Percentiles rank a stretch among this genome's conserved stretches.
These are phyloP conservation scores for Peromyscus attwateri DNA, from an alignment of 2,797 vertebrate species.

Conservation along the genomic window DNA sequence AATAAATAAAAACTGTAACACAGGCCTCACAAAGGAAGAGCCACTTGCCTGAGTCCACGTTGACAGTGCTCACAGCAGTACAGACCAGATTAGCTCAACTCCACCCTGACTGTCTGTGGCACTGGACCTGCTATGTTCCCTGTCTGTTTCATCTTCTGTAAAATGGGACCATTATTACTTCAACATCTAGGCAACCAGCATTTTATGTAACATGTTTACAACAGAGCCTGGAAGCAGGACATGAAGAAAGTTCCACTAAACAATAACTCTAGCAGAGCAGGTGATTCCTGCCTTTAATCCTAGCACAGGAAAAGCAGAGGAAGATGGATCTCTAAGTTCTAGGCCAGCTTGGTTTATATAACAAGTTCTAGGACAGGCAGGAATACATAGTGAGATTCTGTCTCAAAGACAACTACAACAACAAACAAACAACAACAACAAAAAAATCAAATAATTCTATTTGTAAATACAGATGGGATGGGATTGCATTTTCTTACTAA, in stretches of 20 bases:
- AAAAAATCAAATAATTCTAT: background rate
- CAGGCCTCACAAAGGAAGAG: background rate
- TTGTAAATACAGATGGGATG: background rate
- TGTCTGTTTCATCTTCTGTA: slow-evolving; percentile 36
- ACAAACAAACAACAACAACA: background rate
- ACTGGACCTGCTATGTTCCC: background rate
- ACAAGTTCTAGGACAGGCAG: background rate
- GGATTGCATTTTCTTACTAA: background rate
- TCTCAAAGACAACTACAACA: background rate
- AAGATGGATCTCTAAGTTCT: background rate
- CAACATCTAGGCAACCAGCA: background rate
- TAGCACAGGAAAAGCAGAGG: background rate
- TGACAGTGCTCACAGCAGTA: no score
- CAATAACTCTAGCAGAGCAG: background rate
- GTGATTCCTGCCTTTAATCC: background rate
- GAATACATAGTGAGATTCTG: background rate
- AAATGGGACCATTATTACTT: background rate
- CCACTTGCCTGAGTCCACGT: background rate
- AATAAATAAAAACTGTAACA: background rate
- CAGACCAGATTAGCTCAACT: background rate
- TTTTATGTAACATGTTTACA: slow-evolving; percentile 9
- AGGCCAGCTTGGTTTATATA: background rate
- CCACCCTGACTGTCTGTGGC: background rate
- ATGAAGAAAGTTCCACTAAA: slow-evolving; percentile 10
- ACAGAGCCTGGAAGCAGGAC: background rate